phyloP scores from a whole-genome alignment of 2,888 invertebrate species.

The Quadroppia sp. region DNA sequence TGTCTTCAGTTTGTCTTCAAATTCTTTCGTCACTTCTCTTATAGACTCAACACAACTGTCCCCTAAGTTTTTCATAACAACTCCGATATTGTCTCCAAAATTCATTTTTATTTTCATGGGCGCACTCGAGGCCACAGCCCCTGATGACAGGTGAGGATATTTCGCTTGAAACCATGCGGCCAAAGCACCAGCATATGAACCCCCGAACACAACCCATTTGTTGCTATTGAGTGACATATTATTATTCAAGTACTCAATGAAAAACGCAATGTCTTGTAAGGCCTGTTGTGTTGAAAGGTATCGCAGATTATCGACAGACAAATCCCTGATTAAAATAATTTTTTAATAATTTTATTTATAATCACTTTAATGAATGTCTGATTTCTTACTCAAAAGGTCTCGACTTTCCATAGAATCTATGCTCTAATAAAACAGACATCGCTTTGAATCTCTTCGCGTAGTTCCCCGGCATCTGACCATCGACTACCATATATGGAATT shows the following conservation, averaged over 20 bases:
- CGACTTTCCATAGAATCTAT: constrained; percentile 88
- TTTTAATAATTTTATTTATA: not conserved
- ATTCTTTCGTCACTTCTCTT: constrained; percentile 62
- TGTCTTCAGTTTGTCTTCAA: constrained; percentile 63
- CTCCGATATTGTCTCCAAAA: constrained; percentile 76
- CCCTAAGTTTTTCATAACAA: constrained; percentile 70
- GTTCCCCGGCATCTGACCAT: constrained; percentile 72
- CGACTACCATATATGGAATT: constrained; percentile 76
- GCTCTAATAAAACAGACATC: constrained; percentile 80
- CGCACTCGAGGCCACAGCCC: constrained; percentile 82
- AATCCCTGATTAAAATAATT: constrained; percentile 61
- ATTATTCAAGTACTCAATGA: constrained; percentile 68
- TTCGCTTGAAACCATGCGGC: constrained; percentile 83
- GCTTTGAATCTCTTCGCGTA: constrained; percentile 76
- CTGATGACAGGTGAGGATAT: constrained; percentile 76
- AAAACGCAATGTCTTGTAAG: constrained; percentile 75
- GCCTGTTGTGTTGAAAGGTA: constrained; percentile 64
- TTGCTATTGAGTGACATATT: constrained; percentile 60
- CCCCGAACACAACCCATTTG: constrained; percentile 90
- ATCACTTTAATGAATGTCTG: not conserved
- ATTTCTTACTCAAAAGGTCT: constrained; percentile 70
- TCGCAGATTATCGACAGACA: constrained; percentile 70
- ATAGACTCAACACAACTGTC: constrained; percentile 68
- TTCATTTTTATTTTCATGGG: constrained; percentile 79
- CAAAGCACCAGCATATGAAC: constrained; percentile 87